Conservation (phyloP, 2,888 invertebrate genomes). For the Subacronicta megacephala region DNA sequence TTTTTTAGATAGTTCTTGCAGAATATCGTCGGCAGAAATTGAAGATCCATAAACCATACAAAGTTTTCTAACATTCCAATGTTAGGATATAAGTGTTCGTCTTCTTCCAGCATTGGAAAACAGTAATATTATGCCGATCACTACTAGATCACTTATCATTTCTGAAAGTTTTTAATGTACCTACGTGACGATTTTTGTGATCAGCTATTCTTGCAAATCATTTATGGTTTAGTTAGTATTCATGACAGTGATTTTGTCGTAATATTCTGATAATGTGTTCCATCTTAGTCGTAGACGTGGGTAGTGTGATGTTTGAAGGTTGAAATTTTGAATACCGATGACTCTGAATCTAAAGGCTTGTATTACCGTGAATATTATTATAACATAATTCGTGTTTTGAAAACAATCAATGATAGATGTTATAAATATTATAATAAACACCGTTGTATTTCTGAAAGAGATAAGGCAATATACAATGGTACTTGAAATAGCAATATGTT, state of each 20-base stretch:
- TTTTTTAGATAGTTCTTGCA: too few relatives aligned
- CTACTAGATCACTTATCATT: too few relatives aligned
- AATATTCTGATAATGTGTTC: slow-evolving; percentile 39
- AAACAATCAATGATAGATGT: slow-evolving; percentile 9
- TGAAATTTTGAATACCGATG: slow-evolving; percentile 25
- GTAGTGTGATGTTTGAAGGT: slow-evolving; percentile 46
- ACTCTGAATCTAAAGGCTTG: slow-evolving; percentile 10
- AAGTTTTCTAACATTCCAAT: too few relatives aligned
- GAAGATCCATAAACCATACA: too few relatives aligned
- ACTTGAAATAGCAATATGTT: too few relatives aligned
- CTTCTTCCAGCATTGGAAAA: too few relatives aligned
- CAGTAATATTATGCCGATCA: too few relatives aligned
- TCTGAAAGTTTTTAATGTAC: too few relatives aligned
- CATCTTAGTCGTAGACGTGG: slow-evolving; percentile 42
- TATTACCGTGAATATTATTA: slow-evolving; percentile 15
- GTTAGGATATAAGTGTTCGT: too few relatives aligned
- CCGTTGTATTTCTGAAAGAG: not conserved
- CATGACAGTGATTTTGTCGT: slow-evolving; percentile 38
- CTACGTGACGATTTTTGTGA: too few relatives aligned
- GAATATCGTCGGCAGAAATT: too few relatives aligned
- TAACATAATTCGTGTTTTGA: slow-evolving; percentile 23
- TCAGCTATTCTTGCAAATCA: not conserved
- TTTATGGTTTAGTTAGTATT: slow-evolving; percentile 32
- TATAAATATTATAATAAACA: slow-evolving; percentile 1
- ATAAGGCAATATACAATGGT: too few relatives aligned